Conservation (phyloP, 2,888 invertebrate species). For the Perizoma affinitatum region DNA sequence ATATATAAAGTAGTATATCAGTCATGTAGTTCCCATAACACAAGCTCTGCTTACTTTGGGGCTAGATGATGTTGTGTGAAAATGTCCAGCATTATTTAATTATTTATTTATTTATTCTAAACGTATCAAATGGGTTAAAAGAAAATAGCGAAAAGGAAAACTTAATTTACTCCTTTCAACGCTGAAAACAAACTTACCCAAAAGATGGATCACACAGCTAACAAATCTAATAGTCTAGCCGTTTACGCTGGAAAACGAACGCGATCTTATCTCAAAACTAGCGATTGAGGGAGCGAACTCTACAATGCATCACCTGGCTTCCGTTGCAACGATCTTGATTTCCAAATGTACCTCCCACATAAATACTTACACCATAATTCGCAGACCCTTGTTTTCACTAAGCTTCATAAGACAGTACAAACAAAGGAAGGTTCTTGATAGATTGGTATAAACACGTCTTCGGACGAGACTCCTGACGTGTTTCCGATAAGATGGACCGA, state of each 20-base stretch:
- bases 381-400: slow-evolving; percentile 49
- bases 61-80: too few species aligned
- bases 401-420: slow-evolving; percentile 27
- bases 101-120: too few species aligned
- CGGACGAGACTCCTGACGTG: slow-evolving; percentile 60
- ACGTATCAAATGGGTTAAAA: too few species aligned
- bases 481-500: slow-evolving; percentile 63
- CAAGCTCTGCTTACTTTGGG: too few species aligned
- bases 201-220: slow-evolving; percentile 48
- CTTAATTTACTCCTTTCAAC: slow-evolving; percentile 27
- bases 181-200: slow-evolving; percentile 29
- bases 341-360: slow-evolving; percentile 78
- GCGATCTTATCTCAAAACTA: slow-evolving; percentile 72
- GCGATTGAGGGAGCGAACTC: slow-evolving; percentile 70
- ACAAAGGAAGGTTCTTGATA: slow-evolving; percentile 46
- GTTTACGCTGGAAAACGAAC: slow-evolving; percentile 69
- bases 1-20: too few species aligned
- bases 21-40: too few species aligned
- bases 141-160: slow-evolving; percentile 20
- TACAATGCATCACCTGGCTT: slow-evolving; percentile 81
- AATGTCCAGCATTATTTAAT: too few species aligned
- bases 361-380: slow-evolving; percentile 59
- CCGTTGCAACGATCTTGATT: slow-evolving; percentile 81
- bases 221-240: slow-evolving; percentile 54
- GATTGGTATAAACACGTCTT: slow-evolving; percentile 53